Evolutionary conservation across 1,140 invertebrate genomes (phyloP).

Genomic region (Paracyclopina nana): DNA sequence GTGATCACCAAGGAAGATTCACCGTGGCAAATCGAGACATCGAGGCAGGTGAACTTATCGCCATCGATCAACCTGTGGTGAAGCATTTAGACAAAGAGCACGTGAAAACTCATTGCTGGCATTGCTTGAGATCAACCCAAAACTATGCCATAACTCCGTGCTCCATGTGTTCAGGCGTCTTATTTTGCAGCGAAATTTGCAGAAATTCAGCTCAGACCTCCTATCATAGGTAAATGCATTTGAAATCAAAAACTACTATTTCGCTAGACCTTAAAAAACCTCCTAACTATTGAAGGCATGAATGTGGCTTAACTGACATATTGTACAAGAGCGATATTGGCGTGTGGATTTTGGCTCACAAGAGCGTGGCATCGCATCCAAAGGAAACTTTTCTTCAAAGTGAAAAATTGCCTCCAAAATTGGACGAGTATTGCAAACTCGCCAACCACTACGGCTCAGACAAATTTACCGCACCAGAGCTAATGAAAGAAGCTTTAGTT

Average conservation of each 20-base stretch:
- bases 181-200: conserved; percentile 3
- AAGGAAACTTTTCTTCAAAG: not conserved
- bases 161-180: not conserved
- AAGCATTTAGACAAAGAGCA: not conserved
- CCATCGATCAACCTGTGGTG: not conserved
- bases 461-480: not conserved
- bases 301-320: conserved; percentile 3
- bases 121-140: not conserved
- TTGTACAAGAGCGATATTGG: conserved; percentile 4
- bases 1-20: not conserved
- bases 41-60: not conserved
- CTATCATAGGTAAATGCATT: conserved; percentile 1
- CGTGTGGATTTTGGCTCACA: conserved; percentile 2
- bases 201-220: not conserved
- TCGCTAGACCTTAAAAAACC: not conserved
- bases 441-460: conserved; percentile 4
- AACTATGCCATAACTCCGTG: not conserved
- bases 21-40: not conserved
- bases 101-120: not conserved
- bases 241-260: not conserved
- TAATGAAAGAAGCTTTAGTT: conserved; percentile 14
- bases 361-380: not conserved
- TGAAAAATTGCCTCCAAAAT: not conserved
- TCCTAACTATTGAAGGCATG: conserved; percentile 3
- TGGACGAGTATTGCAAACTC: not conserved